Evolutionary conservation across 2,888 invertebrate genomes (phyloP), one percentile per base, ranked within the genome.

Genomic region (Chymomyza procnemis): DNA sequence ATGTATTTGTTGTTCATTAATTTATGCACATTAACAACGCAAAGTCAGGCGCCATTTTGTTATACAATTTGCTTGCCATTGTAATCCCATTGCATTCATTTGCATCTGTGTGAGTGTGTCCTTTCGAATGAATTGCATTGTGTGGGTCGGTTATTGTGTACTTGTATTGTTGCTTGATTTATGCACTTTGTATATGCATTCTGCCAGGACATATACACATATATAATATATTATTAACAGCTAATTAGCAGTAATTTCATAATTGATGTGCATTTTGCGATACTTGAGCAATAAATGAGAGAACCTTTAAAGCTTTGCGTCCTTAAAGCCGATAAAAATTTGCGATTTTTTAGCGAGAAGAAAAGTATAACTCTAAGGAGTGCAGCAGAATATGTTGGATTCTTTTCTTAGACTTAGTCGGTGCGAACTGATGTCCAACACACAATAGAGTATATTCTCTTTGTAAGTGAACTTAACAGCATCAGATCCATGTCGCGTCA

Each of bases 11-110:
- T 61, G 66, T 61, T 74, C 76, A 81, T 79, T 83, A 84, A 86
- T 86, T 86, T 81, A 83, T 84, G 78, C 82, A 70, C 75, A 78
- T 86, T 75, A 77, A 73, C 75, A 85, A 81, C 75, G 87, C 86
- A 71, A 84, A 69, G 52, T 54, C 72, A 66, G 48, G 67, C 69
- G 58, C 47, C 56, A 74, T 70, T 56, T 72, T 67, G 75, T 73
- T 71, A 16, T 41, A 16, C 12, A 19, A 55, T 46, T 62, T 54
- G 3, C 41, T n/a, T 50, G 6, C 52, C 52, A 22, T 41, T 41
- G 34, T 41, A 41, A 41, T 1, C 34, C 34, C 34, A 41, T 41
- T 26, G 18, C 50, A 34, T 50, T 12, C 50, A n/a, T n/a, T 50
- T 50, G 50, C 16, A 18, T 50, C n/a, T 18, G 16, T 50, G 50